phyloP scores from a whole-genome alignment of 2,888 invertebrate genomes.

The Ganaspis brasiliensis region DNA sequence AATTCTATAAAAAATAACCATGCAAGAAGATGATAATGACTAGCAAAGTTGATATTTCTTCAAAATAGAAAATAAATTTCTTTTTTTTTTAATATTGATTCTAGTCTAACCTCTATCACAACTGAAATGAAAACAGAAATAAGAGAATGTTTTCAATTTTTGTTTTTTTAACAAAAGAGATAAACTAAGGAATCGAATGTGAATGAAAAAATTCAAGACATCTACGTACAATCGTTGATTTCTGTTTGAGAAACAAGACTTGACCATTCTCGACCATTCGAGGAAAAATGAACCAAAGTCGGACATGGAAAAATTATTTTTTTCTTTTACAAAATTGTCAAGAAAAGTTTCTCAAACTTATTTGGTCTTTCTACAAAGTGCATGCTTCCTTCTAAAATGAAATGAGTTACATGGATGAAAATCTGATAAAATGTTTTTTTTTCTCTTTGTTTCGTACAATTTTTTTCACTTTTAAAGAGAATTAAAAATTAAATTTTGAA shows the following conservation, averaged over 20 bases:
- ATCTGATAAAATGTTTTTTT: constrained; percentile 7
- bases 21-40: background rate
- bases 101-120: background rate
- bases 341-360: constrained; percentile 41
- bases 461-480: background rate
- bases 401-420: constrained; percentile 19
- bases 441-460: background rate
- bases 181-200: constrained; percentile 2
- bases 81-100: background rate
- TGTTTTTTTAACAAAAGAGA: background rate
- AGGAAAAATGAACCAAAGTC: background rate
- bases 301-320: background rate
- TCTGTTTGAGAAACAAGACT: constrained; percentile 20
- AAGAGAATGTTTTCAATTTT: background rate
- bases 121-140: background rate
- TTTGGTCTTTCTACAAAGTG: constrained; percentile 34
- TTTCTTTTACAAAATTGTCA: constrained; percentile 24
- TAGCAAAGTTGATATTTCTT: background rate
- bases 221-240: constrained; percentile 25
- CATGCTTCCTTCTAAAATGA: constrained; percentile 41
- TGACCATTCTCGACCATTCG: constrained; percentile 9
- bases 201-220: constrained; percentile 11
- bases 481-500: background rate
- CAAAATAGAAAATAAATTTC: background rate
- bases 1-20: background rate